Evolutionary conservation across 1,140 invertebrate species (phyloP), one percentile per base, ranked within the genome.

Genomic region (Drosophila littoralis): DNA sequence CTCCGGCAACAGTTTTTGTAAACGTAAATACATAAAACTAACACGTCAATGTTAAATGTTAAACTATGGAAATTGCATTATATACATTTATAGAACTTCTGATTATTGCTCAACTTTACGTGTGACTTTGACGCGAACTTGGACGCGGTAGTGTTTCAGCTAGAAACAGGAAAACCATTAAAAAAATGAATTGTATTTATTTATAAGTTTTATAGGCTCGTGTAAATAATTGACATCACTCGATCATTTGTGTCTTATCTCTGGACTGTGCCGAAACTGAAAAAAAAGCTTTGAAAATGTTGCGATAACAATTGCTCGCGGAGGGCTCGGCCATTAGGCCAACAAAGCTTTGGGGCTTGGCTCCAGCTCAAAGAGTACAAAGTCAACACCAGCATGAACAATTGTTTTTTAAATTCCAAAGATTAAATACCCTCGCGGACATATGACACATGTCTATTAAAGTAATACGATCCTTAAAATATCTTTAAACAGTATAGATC

Each of bases 311-410:
- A 67, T 15, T 60, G 40, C 35, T n/a, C 59, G 43, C 70, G 65
- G 81, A 85, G 81, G 81, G 82, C 81, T 85, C 81, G 81, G 52
- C 81, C 70, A 58, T 35, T 70, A 61, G 50, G 54, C 50, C 33
- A 38, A 33, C 59, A 67, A 48, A 68, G 58, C 70, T 73, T 60
- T 52, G 55, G 48, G 55, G 52, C 40, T 60, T 68, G 55, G 33
- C 51, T 65, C 63, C 74, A 70, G 57, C 64, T 63, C 51, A 48
- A 32, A 63, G 35, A 33, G 82, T 86, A 52, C 81, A 85, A 85
- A 85, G 81, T 86, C 81, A 70, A 65, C 40, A 70, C 50, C 40
- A 51, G 2, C 32, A 35, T 43, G 15, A n/a, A 84, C 60, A 63
- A 61, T 17, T 15, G 10, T 51, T 63, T 32, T 40, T 6, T 3